Conservation (phyloP, 30 jellyfish, hydroid and myxozoan genomes). For the Nemopilema nomurai region DNA sequence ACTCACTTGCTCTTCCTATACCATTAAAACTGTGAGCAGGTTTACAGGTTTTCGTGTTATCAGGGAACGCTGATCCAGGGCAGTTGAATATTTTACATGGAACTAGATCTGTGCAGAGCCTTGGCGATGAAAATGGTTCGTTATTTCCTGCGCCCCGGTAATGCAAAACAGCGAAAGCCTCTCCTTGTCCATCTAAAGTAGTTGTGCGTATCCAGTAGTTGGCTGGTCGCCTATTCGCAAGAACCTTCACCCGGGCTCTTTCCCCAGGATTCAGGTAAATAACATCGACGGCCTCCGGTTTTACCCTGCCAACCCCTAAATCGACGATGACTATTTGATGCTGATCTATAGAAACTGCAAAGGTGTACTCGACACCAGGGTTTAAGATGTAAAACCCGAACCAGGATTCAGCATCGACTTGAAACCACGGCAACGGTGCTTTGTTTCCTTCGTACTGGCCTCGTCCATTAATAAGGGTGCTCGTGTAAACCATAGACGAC, state of each 20-base stretch:
- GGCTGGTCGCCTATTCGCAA: slow-evolving; percentile 46
- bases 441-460: slow-evolving; percentile 47
- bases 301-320: slow-evolving; percentile 58
- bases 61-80: slow-evolving; percentile 65
- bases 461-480: slow-evolving; percentile 57
- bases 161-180: slow-evolving; percentile 81
- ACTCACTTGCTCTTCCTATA: slow-evolving; percentile 31
- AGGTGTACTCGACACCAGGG: slow-evolving; percentile 75
- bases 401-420: slow-evolving; percentile 47
- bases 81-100: slow-evolving; percentile 82
- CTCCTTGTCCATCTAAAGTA: slow-evolving; percentile 67
- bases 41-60: slow-evolving; percentile 35
- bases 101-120: slow-evolving; percentile 22
- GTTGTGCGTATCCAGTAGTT: slow-evolving; percentile 82
- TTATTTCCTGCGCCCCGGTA: slow-evolving; percentile 75
- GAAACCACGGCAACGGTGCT: slow-evolving; percentile 59
- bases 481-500: slow-evolving; percentile 25
- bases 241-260: slow-evolving; percentile 53
- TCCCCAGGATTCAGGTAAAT: slow-evolving; percentile 86
- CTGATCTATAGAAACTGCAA: slow-evolving; percentile 70
- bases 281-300: slow-evolving; percentile 69
- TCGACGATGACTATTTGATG: slow-evolving; percentile 55
- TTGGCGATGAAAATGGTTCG: slow-evolving; percentile 67
- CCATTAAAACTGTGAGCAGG: slow-evolving; percentile 53
- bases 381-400: slow-evolving; percentile 69